Conservation (phyloP, 2,113 vertebrate species). For the Lasiurus borealis region DNA sequence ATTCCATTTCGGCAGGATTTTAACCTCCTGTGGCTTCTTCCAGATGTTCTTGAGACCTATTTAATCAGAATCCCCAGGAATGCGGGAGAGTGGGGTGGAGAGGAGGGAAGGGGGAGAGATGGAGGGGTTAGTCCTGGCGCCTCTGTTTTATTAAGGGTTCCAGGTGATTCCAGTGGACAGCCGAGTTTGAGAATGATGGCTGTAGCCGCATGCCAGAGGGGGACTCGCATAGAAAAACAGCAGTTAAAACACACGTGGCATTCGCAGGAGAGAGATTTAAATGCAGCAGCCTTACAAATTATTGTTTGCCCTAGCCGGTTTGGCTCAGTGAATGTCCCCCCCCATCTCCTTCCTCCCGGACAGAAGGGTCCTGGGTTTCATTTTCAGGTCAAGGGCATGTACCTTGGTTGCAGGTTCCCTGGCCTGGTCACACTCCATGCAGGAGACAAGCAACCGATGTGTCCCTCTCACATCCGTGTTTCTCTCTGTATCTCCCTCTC, state of each 20-base stretch:
- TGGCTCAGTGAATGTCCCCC: too few species aligned
- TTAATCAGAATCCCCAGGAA: not conserved
- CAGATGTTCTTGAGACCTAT: not conserved
- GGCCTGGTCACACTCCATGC: too few species aligned
- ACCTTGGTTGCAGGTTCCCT: too few species aligned
- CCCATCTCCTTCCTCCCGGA: too few species aligned
- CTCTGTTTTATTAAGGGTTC: not conserved
- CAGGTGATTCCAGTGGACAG: not conserved
- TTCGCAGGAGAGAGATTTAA: not conserved
- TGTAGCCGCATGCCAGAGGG: not conserved
- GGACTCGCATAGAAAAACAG: not conserved
- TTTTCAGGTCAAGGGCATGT: too few species aligned
- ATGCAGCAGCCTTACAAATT: not conserved
- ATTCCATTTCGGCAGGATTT: not conserved
- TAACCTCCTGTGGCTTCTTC: not conserved
- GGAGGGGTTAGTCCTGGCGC: not conserved
- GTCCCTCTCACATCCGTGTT: too few species aligned
- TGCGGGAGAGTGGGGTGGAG: too few species aligned
- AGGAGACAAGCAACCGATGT: too few species aligned
- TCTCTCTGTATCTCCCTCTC: too few species aligned
- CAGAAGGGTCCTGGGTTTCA: too few species aligned
- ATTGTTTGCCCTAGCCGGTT: not conserved
- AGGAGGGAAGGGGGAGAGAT: accelerated
- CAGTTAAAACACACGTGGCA: not conserved
- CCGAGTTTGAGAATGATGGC: not conserved